Evolutionary conservation across 2,797 vertebrate genomes (phyloP).

Genomic region (Liasis olivaceus): DNA sequence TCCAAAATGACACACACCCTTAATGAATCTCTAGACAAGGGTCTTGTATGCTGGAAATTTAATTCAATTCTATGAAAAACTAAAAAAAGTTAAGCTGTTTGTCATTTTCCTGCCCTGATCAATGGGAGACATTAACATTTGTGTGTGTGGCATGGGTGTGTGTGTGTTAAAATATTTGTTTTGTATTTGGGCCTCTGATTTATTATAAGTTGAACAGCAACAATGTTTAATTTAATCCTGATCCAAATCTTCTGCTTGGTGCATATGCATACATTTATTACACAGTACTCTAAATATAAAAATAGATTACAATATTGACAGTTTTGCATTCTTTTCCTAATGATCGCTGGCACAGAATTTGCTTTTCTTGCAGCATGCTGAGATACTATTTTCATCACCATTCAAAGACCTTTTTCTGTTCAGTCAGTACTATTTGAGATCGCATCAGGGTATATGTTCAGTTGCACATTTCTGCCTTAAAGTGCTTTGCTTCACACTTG

Average conservation of each 20-base stretch:
- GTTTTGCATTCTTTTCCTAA: neutral
- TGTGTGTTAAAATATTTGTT: neutral
- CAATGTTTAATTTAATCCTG: neutral
- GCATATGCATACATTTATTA: neutral
- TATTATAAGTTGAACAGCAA: neutral
- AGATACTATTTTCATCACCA: neutral
- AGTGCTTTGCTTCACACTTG: neutral
- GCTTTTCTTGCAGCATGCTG: neutral
- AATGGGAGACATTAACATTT: neutral
- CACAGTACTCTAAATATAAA: neutral
- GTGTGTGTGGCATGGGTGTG: neutral
- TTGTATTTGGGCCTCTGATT: neutral
- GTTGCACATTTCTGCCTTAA: neutral
- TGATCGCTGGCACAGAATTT: neutral
- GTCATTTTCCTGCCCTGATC: neutral
- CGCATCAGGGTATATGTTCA: neutral
- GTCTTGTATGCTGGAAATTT: neutral
- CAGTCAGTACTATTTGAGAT: neutral
- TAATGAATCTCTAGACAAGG: neutral
- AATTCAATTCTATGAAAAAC: neutral
- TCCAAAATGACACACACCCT: neutral
- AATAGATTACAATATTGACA: neutral
- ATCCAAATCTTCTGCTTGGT: neutral
- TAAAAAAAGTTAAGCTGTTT: neutral
- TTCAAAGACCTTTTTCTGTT: neutral